A percentile compares a stretch with the other conserved stretches of the same genome.
Conservation (phyloP, 2,888 invertebrate species). For the Malthinus flaveolus region DNA sequence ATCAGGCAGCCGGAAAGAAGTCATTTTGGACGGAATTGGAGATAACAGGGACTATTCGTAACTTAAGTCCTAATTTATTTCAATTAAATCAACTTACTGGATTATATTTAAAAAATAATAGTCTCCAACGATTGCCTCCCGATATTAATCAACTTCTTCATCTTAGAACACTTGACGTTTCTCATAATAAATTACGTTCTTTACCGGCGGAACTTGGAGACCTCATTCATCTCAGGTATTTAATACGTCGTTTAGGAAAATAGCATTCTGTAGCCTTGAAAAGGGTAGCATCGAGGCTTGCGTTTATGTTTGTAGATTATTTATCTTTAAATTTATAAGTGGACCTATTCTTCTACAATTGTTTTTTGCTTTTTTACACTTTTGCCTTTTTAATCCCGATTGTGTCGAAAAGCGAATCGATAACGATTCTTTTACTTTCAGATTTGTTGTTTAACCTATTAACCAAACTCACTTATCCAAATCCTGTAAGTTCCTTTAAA, state of each 20-base stretch:
- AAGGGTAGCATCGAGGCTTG: too few species aligned
- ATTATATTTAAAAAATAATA: conserved; percentile 95
- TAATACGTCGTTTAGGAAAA: neutral
- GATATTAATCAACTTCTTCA: conserved; percentile 86
- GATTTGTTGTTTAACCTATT: too few species aligned
- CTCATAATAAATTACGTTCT: conserved; percentile 91
- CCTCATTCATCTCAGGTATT: conserved; percentile 86
- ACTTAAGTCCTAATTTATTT: conserved; percentile 90
- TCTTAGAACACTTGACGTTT: conserved; percentile 88
- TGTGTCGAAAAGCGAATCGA: too few species aligned
- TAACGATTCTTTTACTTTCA: too few species aligned
- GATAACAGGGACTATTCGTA: conserved; percentile 91
- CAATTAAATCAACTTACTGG: conserved; percentile 90
- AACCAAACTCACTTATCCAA: too few species aligned
- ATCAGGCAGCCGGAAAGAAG: conserved; percentile 89
- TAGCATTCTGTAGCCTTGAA: neutral
- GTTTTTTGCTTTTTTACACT: too few species aligned
- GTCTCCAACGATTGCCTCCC: conserved; percentile 85
- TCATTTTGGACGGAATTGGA: conserved; percentile 80
- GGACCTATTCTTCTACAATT: too few species aligned
- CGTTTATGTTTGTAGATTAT: too few species aligned
- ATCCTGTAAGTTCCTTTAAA: too few species aligned
- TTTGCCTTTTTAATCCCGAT: too few species aligned
- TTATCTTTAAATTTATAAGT: too few species aligned
- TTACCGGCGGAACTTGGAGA: conserved; percentile 97